These are phyloP conservation scores for Stegostoma tigrinum DNA, from an alignment of 2,113 vertebrate genomes.

Conservation along the genomic window DNA sequence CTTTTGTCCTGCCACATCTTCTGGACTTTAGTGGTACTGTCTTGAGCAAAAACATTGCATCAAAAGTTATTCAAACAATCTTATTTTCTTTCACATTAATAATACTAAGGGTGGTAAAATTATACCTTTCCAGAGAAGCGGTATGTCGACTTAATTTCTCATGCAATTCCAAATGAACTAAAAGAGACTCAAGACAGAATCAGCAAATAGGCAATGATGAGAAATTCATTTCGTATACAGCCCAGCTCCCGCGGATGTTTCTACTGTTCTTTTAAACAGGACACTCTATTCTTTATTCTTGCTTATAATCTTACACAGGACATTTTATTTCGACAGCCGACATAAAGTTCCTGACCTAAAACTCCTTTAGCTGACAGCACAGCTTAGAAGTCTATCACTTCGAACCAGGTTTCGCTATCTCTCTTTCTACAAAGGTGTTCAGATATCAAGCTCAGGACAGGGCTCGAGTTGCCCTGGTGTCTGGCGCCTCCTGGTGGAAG, in stretches of 20 bases:
- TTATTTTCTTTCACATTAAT: background rate
- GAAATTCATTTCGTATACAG: background rate
- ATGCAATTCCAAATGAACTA: background rate
- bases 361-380: background rate
- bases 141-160: background rate
- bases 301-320: conserved; percentile 8
- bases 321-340: background rate
- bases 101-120: background rate
- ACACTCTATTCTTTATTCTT: conserved; percentile 1
- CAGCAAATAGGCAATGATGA: background rate
- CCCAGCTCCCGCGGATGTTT: background rate
- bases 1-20: background rate
- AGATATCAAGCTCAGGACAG: background rate
- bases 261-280: background rate
- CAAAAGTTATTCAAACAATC: background rate
- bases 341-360: conserved; percentile 27
- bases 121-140: background rate
- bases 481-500: background rate
- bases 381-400: background rate
- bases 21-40: background rate
- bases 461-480: background rate
- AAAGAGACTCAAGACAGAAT: background rate
- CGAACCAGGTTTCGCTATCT: background rate
- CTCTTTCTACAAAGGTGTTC: background rate
- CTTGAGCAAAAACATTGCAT: background rate